A percentile compares a stretch with the other conserved stretches of the same genome.
Conservation (phyloP, 2,888 invertebrate species). For the Hybos culiciformis region DNA sequence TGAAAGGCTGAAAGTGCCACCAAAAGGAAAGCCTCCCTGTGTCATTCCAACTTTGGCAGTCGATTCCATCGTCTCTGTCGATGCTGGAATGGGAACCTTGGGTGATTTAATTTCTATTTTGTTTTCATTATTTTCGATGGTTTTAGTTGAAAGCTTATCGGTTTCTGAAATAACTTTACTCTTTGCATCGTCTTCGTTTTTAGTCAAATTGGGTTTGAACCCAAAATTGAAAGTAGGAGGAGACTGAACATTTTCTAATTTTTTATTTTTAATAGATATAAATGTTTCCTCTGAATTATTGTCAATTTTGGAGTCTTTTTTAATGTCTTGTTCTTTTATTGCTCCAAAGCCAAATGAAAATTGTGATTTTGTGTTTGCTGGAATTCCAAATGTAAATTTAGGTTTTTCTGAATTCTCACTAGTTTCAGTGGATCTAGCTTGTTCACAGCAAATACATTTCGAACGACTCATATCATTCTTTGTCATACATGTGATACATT, state of each 20-base stretch:
- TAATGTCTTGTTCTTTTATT: slow-evolving; percentile 19
- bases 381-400: slow-evolving; percentile 26
- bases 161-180: too few species aligned
- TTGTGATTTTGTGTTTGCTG: slow-evolving; percentile 18
- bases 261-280: neutral
- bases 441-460: slow-evolving; percentile 46
- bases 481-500: slow-evolving; percentile 47
- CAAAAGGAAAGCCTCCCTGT: too few species aligned
- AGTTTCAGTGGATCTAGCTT: slow-evolving; percentile 34
- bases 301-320: neutral
- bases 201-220: neutral
- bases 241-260: slow-evolving; percentile 9
- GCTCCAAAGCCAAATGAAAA: slow-evolving; percentile 30
- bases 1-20: too few species aligned
- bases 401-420: slow-evolving; percentile 15
- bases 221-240: slow-evolving; percentile 1
- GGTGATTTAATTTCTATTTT: neutral
- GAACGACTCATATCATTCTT: slow-evolving; percentile 37
- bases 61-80: neutral
- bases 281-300: neutral
- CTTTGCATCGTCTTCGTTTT: too few species aligned
- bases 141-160: neutral
- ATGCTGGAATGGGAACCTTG: neutral
- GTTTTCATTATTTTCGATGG: neutral
- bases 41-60: neutral